Base-by-base conservation (phyloP, 2,888 invertebrate species). In the Callosobruchus maculatus region DNA sequence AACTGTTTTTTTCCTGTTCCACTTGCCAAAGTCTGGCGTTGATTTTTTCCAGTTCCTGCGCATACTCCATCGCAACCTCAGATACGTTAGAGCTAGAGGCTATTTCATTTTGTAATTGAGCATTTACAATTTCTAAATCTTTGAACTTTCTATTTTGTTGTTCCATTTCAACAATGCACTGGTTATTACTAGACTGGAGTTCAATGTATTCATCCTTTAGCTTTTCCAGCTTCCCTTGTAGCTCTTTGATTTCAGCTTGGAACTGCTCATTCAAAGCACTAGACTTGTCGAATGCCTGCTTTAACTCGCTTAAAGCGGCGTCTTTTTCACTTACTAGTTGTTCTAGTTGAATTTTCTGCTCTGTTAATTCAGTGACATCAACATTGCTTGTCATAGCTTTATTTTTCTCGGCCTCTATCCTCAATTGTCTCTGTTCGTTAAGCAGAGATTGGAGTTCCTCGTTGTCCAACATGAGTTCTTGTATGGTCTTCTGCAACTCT, bases 381-480 rank as follows among this genome's bases (percentile, higher is more conserved):
- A 22, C 20, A 70, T 9, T 70, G 70, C 31, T 68, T 68, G 68
- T 7, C 68, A 68, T 68, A 87, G 89, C 79, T 80, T 75, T 82
- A 7, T 80, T 75, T 80, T 83, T 82, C 82, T 86, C 82, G 18
- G 84, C 83, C 70, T 83, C 81, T 49, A 84, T 73, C 73, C 86
- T 82, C 80, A 86, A 70, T 66, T 82, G 79, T 75, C 86, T 86
- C 74, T 89, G 90, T 75, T 90, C 90, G 74, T 90, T 90, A 20
- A 92, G 82, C 49, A 90, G 80, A 0, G 87, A 85, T 80, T 91
- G 91, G 68, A 92, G 79, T 76, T 92, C 91, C 75, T 91, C 91
- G 77, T 91, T 91, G 77, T 92, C 92, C 0, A 88, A 84, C n/a
- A 88, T 88, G n/a, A 92, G 82, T 74, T 91, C 91, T 77, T 89